Percentiles rank a stretch among this genome's conserved stretches.
Conservation (phyloP, 2,113 vertebrate species). For the Salminus brasiliensis region DNA sequence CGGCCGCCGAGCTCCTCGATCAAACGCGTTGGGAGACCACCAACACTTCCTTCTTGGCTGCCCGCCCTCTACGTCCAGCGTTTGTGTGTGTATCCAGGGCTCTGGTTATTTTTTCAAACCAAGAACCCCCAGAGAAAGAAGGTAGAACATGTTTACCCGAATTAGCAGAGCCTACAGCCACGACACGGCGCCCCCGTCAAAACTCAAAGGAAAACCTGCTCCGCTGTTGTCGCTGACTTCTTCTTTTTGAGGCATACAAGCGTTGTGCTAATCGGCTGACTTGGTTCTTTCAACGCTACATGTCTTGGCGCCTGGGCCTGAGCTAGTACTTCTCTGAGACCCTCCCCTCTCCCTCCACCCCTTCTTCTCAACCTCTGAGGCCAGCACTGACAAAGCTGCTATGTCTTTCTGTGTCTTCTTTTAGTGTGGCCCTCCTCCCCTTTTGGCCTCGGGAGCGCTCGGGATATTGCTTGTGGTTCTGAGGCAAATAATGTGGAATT, state of each 20-base stretch:
- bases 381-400: conserved; percentile 21
- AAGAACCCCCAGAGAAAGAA: conserved; percentile 75
- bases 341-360: conserved; percentile 27
- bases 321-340: conserved; percentile 39
- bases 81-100: conserved; percentile 78
- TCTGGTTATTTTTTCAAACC: conserved; percentile 79
- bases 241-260: conserved; percentile 1
- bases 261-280: conserved; percentile 11
- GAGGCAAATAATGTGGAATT: conserved; percentile 96
- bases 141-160: conserved; percentile 87
- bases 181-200: conserved; percentile 22
- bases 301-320: conserved; percentile 76
- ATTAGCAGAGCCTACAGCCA: conserved; percentile 86
- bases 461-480: conserved; percentile 86
- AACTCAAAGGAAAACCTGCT: conserved; percentile 70
- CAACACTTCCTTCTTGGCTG: conserved; percentile 75
- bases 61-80: conserved; percentile 65
- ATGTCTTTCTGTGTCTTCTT: conserved; percentile 51
- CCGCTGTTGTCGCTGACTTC: conserved; percentile 58
- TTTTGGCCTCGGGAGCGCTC: conserved; percentile 84
- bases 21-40: conserved; percentile 79
- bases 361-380: neutral
- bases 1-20: conserved; percentile 65
- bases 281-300: conserved; percentile 12
- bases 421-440: conserved; percentile 68